These are phyloP conservation scores for Nomada ferruginata DNA, from an alignment of 2,888 invertebrate species.

Conservation along the genomic window DNA sequence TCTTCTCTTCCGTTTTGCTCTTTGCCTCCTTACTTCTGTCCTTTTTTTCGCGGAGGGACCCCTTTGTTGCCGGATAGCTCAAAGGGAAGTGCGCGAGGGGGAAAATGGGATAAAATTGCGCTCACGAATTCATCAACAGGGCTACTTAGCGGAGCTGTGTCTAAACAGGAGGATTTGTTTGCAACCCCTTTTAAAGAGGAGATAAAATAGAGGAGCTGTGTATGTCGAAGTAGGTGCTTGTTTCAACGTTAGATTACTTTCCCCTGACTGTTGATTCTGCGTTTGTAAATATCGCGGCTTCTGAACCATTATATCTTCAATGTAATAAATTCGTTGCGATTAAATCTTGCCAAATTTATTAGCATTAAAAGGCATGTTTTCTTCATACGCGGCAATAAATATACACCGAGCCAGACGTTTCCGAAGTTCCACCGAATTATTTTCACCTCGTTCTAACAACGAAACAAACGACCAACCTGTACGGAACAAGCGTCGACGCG, in stretches of 20 bases:
- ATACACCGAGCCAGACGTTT: no score
- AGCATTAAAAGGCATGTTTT: no score
- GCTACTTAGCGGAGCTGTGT: conserved; percentile 1
- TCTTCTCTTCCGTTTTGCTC: background rate
- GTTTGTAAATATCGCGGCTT: no score
- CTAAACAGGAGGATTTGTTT: background rate
- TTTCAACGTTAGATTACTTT: background rate
- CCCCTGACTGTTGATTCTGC: background rate
- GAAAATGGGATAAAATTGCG: background rate
- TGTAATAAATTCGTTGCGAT: background rate
- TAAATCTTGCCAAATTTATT: no score
- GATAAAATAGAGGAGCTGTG: background rate
- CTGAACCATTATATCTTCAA: background rate
- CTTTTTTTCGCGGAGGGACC: background rate
- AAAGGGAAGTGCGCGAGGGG: no score
- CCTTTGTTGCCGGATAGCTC: conserved; percentile 9
- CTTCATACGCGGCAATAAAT: no score
- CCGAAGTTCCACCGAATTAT: no score
- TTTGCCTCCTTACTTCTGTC: background rate
- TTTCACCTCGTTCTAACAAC: background rate
- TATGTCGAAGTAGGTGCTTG: background rate
- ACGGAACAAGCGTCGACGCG: background rate
- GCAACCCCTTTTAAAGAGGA: background rate
- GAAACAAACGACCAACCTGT: background rate
- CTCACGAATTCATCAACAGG: conserved; percentile 1